Evolutionary conservation across 92 coral and sea anemone species (phyloP).

Genomic region (Siderastrea radians): DNA sequence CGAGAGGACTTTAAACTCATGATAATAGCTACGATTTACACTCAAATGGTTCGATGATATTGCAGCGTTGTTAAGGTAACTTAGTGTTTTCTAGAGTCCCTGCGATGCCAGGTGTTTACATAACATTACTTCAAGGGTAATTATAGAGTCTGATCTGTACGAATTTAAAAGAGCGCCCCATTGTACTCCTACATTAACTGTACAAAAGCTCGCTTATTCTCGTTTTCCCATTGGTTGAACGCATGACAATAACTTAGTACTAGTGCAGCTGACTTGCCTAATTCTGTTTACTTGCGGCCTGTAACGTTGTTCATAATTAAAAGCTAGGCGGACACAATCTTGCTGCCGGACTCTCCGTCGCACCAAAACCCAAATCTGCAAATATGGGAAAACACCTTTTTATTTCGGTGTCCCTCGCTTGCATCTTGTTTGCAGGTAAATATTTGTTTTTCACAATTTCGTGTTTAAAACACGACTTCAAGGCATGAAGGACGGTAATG

Average conservation of each 20-base stretch:
- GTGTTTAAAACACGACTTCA: background rate
- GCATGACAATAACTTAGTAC: background rate
- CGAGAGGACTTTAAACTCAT: too few relatives aligned
- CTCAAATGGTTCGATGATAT: too few relatives aligned
- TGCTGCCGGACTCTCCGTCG: background rate
- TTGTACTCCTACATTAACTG: background rate
- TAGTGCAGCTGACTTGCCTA: background rate
- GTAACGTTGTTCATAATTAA: too few relatives aligned
- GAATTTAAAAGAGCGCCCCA: background rate
- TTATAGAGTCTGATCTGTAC: background rate
- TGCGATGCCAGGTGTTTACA: conserved; percentile 1
- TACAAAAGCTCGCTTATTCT: background rate
- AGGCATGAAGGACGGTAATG: background rate
- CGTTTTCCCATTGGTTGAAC: background rate
- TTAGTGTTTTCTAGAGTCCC: background rate
- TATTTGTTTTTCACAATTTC: background rate
- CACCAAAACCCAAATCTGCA: background rate
- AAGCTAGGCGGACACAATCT: background rate
- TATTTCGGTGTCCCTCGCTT: conserved; percentile 9
- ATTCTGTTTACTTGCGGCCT: too few relatives aligned
- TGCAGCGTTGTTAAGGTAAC: background rate
- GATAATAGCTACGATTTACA: too few relatives aligned
- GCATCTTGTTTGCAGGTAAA: conserved; percentile 27
- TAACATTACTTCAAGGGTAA: background rate
- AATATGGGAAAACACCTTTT: background rate